These are phyloP conservation scores for Acanthacorydalis orientalis DNA, from an alignment of 2,888 invertebrate genomes.

Conservation along the genomic window DNA sequence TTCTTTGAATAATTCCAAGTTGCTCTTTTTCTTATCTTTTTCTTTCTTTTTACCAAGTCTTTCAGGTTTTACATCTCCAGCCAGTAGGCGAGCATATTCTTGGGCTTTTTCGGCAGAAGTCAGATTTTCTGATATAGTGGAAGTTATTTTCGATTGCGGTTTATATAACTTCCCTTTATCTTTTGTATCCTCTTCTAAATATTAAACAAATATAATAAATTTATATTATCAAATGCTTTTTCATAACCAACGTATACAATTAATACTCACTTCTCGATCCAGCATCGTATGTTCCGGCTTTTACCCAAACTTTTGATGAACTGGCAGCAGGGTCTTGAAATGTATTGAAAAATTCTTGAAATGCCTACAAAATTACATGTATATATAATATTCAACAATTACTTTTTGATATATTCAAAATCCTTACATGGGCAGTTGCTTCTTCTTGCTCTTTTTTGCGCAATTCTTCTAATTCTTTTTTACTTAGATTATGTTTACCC, in stretches of 20 bases:
- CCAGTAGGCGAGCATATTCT: conserved; percentile 46
- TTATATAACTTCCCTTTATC: conserved; percentile 87
- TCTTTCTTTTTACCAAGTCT: conserved; percentile 50
- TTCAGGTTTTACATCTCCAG: conserved; percentile 48
- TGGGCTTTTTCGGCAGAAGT: conserved; percentile 48
- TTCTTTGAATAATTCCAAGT: conserved; percentile 95
- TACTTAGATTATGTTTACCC: conserved; percentile 58
- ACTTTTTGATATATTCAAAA: conserved; percentile 1
- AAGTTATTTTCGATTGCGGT: conserved; percentile 59
- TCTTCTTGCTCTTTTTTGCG: conserved; percentile 77
- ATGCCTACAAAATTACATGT: conserved; percentile 41
- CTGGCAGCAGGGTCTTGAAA: conserved; percentile 78
- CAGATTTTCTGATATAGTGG: conserved; percentile 29
- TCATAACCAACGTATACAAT: background rate
- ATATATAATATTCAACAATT: background rate
- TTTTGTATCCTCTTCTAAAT: conserved; percentile 67
- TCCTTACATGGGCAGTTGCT: conserved; percentile 72
- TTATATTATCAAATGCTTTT: background rate
- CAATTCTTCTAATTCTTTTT: conserved; percentile 69
- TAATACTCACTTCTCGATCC: conserved; percentile 63
- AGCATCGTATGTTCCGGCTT: conserved; percentile 94
- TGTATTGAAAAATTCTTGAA: conserved; percentile 93
- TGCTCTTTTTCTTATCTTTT: conserved; percentile 83
- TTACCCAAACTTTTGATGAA: conserved; percentile 85
- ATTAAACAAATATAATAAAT: conserved; percentile 9